Evolutionary conservation across 2,888 invertebrate species (phyloP).

Genomic region (Catocala nupta): DNA sequence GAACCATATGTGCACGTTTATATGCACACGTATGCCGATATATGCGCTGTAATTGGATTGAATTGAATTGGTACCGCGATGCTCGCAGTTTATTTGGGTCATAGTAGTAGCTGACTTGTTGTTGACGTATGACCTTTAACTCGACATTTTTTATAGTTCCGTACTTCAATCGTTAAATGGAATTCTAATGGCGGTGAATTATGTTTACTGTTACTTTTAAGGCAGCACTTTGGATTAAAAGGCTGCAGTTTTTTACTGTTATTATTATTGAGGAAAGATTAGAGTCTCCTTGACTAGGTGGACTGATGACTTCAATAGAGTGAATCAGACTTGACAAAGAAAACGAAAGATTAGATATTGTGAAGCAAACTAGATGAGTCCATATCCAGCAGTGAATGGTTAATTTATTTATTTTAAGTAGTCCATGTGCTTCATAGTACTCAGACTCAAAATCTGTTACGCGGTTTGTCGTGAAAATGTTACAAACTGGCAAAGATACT

Average conservation of each 20-base stretch:
- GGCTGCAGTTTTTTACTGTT: background rate
- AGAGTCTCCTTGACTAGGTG: too few relatives aligned
- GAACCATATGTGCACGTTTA: slow-evolving; percentile 2
- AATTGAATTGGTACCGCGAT: slow-evolving; percentile 78
- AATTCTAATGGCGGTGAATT: slow-evolving; percentile 57
- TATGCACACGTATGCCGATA: slow-evolving; percentile 47
- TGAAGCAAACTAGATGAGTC: too few relatives aligned
- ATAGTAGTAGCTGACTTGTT: slow-evolving; percentile 61
- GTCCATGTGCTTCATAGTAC: too few relatives aligned
- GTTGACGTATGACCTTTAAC: slow-evolving; percentile 67
- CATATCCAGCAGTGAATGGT: too few relatives aligned
- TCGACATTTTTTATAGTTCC: slow-evolving; percentile 50
- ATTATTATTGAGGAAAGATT: background rate
- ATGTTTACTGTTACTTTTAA: slow-evolving; percentile 13
- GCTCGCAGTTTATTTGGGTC: slow-evolving; percentile 78
- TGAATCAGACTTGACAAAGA: too few relatives aligned
- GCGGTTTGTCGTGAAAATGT: too few relatives aligned
- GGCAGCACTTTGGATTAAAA: too few relatives aligned
- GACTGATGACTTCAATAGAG: too few relatives aligned
- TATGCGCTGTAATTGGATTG: slow-evolving; percentile 76
- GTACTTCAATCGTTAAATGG: slow-evolving; percentile 58
- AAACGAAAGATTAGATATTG: too few relatives aligned
- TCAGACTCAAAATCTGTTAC: too few relatives aligned
- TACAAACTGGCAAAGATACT: too few relatives aligned
- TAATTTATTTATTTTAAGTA: too few relatives aligned